Evolutionary conservation across 2,888 invertebrate genomes (phyloP), one percentile per base, ranked within the genome.

Genomic region (Lycaena phlaeas): DNA sequence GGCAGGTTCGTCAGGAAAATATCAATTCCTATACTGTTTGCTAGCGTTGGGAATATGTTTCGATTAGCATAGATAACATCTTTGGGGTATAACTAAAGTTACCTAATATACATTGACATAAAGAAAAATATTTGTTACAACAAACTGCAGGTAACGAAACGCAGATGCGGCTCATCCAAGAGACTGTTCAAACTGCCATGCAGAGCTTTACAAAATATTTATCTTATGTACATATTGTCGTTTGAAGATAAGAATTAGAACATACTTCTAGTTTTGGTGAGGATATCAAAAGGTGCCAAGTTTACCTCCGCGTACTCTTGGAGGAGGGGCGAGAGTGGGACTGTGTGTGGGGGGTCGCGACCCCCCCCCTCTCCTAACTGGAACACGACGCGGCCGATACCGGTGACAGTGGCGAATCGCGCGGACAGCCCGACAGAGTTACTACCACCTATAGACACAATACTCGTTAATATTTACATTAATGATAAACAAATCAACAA

Each of bases 351-450:
- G 85, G 85, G 84, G 84, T 82, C 77, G 82, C 82, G 73, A 68
- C 85, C 85, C 85, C 85, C 85, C 77, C 78, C 82, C 85, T 62
- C 60, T 84, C 85, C 93, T 95, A 95, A 93, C 95, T 95, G 90
- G 94, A 94, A 68, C 95, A 95, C 62, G 94, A 94, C 48, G 95
- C 95, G 61, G 94, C 94, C 71, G 94, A 94, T 76, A 94, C 87
- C 57, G 94, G 94, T 64, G 94, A 94, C 82, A 93, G 91, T 54
- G 91, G 91, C 50, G 93, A 91, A 81, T 94, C 94, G 56, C 94
- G 89, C 67, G 94, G 89, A 84, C 95, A 95, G 48, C 96, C 96
- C 60, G 95, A 95, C 77, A 96, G 86, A 55, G 96, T 96, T 74
- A 95, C 92, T 62, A 93, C 91, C 68, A 89, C 85, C 82, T 84